Evolutionary conservation across 2,888 invertebrate species (phyloP).

Genomic region (Anorthoa munda): DNA sequence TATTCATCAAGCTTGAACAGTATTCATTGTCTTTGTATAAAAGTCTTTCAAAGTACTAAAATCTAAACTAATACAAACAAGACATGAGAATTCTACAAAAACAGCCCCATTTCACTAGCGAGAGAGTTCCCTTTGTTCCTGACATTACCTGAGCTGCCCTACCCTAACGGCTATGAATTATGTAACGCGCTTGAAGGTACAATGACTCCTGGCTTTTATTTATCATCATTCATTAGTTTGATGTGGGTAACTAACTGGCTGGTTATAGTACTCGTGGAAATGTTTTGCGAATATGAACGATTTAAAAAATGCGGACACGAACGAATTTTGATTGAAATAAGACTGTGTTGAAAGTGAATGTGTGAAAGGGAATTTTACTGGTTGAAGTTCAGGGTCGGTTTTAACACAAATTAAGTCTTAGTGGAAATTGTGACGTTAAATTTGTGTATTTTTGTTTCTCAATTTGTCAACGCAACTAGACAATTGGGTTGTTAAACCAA

Average conservation of each 20-base stretch:
- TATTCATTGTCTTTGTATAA: neutral
- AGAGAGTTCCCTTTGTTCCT: constrained; percentile 46
- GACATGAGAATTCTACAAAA: constrained; percentile 41
- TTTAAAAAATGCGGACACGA: neutral
- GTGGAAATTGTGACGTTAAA: too few species aligned
- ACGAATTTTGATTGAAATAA: too few species aligned
- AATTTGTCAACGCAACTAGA: too few species aligned
- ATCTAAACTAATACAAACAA: constrained; percentile 20
- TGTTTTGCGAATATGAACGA: neutral
- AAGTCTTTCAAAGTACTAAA: constrained; percentile 1
- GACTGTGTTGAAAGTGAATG: too few species aligned
- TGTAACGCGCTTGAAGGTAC: constrained; percentile 55
- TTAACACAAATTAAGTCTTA: too few species aligned
- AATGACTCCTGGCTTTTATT: constrained; percentile 59
- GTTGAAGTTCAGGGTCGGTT: too few species aligned
- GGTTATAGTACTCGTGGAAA: constrained; percentile 20
- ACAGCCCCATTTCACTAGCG: constrained; percentile 10
- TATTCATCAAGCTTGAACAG: neutral
- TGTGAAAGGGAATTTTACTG: too few species aligned
- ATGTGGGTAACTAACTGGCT: constrained; percentile 44
- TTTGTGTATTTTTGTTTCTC: too few species aligned
- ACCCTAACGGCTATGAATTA: constrained; percentile 65
- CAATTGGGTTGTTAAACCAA: too few species aligned
- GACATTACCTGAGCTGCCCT: constrained; percentile 53
- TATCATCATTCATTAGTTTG: constrained; percentile 60